Conservation (phyloP, 2,113 vertebrate genomes). For the Corythornis cristatus region DNA sequence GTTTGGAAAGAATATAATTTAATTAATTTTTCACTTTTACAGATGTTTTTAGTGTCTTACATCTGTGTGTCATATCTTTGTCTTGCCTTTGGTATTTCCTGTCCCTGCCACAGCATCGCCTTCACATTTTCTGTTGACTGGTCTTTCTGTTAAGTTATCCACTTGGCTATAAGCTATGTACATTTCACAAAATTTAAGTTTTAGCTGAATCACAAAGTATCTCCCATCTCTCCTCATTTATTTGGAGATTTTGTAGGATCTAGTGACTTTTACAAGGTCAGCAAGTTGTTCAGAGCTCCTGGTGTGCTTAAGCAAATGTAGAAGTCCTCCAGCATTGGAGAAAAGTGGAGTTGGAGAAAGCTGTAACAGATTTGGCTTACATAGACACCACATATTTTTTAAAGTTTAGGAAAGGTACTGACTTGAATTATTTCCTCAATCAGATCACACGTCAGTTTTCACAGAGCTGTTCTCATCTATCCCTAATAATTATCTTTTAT, state of each 20-base stretch:
- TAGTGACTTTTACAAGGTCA: neutral
- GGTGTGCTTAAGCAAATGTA: neutral
- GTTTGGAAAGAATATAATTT: neutral
- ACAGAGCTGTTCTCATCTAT: neutral
- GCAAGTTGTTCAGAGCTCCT: neutral
- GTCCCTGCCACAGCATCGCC: neutral
- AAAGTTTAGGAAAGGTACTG: neutral
- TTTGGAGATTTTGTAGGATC: neutral
- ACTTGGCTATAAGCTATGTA: neutral
- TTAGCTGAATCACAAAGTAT: neutral
- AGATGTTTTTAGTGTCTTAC: neutral
- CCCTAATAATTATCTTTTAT: neutral
- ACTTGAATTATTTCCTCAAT: neutral
- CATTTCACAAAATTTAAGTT: neutral
- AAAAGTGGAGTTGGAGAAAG: neutral
- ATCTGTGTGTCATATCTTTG: neutral
- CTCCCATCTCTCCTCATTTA: neutral
- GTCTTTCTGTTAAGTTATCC: neutral
- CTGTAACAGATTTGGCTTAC: neutral
- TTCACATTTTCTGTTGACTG: neutral
- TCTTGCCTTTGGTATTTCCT: neutral
- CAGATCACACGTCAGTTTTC: neutral
- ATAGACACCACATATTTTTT: neutral
- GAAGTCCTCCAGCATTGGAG: neutral
- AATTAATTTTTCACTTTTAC: neutral